Evolutionary conservation across 2,888 invertebrate species (phyloP).

Genomic region (Serrognathus titanus): DNA sequence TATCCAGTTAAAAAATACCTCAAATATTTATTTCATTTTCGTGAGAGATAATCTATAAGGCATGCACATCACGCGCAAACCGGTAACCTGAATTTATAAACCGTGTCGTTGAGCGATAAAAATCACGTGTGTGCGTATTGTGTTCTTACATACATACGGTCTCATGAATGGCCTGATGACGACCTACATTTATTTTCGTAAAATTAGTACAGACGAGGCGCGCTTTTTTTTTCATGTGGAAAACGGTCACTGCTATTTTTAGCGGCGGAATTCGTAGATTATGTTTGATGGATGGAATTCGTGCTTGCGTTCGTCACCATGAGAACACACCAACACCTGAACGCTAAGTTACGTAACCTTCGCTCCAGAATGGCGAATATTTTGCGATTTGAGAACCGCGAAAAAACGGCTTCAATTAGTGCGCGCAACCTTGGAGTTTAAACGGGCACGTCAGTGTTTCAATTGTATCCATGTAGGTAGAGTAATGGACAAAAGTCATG

Average conservation of each 20-base stretch:
- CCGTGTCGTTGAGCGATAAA: too few relatives aligned
- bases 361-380: not conserved
- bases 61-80: too few relatives aligned
- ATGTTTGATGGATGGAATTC: not conserved
- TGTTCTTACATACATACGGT: not conserved
- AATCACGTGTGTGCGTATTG: not conserved
- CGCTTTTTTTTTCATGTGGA: not conserved
- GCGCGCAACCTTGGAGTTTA: not conserved
- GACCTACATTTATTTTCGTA: not conserved
- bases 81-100: too few relatives aligned
- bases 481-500: too few relatives aligned
- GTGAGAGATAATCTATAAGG: too few relatives aligned
- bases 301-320: not conserved
- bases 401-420: not conserved
- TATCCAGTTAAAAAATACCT: too few relatives aligned
- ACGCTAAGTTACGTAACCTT: not conserved
- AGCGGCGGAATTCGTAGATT: not conserved
- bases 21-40: too few relatives aligned
- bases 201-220: not conserved
- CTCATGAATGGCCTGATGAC: not conserved
- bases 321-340: not conserved
- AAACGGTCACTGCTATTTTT: constrained; percentile 1
- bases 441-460: too few relatives aligned
- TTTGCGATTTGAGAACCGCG: not conserved
- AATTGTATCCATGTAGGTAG: too few relatives aligned